Conservation (phyloP, 2,113 vertebrate genomes). For the Mola mola region DNA sequence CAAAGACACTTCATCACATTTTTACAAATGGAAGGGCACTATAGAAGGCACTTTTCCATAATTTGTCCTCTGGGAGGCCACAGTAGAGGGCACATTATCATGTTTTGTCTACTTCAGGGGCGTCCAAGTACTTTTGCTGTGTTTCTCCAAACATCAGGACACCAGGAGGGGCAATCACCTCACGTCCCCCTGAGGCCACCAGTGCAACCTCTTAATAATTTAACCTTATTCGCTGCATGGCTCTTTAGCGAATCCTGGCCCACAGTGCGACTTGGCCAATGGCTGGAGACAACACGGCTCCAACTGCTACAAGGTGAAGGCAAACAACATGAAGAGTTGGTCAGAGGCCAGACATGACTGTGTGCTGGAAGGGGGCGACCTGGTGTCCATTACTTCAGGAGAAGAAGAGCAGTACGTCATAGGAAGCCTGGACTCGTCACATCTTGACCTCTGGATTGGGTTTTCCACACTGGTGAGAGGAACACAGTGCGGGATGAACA, state of each 20-base stretch:
- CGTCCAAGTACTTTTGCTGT: too few relatives aligned
- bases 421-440: constrained; percentile 31
- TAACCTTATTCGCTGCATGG: too few relatives aligned
- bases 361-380: constrained; percentile 76
- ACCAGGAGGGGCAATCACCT: too few relatives aligned
- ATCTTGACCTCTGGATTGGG: constrained; percentile 80
- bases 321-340: constrained; percentile 71
- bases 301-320: constrained; percentile 78
- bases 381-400: constrained; percentile 73
- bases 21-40: too few relatives aligned
- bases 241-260: constrained; percentile 72
- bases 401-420: constrained; percentile 73
- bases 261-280: constrained; percentile 71
- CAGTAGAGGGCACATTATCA: too few relatives aligned
- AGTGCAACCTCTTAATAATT: too few relatives aligned
- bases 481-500: background rate
- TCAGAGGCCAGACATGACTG: constrained; percentile 73
- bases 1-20: too few relatives aligned
- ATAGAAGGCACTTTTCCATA: too few relatives aligned
- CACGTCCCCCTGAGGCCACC: too few relatives aligned
- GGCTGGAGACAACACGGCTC: constrained; percentile 74
- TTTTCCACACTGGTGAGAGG: constrained; percentile 79
- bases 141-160: too few relatives aligned
- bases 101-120: too few relatives aligned
- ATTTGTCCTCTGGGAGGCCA: too few relatives aligned